Evolutionary conservation across 2,797 vertebrate species (phyloP).

Genomic region (Peromyscus aztecus): DNA sequence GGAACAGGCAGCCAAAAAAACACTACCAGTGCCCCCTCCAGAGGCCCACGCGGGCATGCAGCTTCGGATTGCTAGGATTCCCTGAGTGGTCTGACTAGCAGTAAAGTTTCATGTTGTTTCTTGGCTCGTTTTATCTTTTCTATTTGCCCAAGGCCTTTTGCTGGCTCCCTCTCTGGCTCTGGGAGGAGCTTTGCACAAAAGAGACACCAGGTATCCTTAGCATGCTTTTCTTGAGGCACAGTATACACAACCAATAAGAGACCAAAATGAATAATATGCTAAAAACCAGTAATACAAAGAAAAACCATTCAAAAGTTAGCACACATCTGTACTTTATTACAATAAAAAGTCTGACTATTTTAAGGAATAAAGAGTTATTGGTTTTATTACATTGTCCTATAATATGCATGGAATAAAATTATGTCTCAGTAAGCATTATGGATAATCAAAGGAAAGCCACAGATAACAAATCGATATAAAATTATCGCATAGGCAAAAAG

Average conservation of each 20-base stretch:
- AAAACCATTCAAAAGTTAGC: neutral
- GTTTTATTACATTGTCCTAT: neutral
- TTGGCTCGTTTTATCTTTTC: neutral
- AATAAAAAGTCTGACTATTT: neutral
- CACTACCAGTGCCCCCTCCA: neutral
- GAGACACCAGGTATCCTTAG: neutral
- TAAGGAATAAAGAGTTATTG: neutral
- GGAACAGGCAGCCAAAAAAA: slow-evolving; percentile 65
- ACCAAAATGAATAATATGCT: neutral
- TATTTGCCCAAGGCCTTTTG: neutral
- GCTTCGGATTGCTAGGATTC: neutral
- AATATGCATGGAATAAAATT: neutral
- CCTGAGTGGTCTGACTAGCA: neutral
- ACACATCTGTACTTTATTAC: slow-evolving; percentile 3
- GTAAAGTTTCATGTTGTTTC: neutral
- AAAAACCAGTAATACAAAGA: slow-evolving; percentile 10
- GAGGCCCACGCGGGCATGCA: neutral
- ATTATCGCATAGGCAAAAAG: neutral
- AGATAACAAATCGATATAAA: neutral
- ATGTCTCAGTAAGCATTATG: neutral
- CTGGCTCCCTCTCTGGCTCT: neutral
- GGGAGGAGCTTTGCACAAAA: neutral
- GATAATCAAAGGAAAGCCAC: neutral
- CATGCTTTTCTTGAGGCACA: neutral
- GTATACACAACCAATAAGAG: neutral